Percentiles rank a stretch among this genome's conserved stretches.
phyloP scores from a whole-genome alignment of 2,888 invertebrate genomes.

The Leistus spinibarbis region DNA sequence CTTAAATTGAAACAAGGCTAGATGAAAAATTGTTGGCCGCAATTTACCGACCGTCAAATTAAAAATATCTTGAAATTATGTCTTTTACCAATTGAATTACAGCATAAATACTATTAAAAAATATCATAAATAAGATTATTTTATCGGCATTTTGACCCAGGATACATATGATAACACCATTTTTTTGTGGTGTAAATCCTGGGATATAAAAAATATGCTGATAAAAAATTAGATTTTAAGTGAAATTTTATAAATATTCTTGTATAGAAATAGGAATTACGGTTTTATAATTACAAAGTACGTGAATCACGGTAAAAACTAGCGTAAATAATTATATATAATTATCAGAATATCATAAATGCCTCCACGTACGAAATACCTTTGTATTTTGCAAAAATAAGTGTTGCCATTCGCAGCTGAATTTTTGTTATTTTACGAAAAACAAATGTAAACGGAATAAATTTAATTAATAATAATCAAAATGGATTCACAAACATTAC shows the following conservation, averaged over 20 bases:
- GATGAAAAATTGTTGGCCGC: not conserved
- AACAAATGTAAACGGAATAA: not conserved
- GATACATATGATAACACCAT: too few relatives aligned
- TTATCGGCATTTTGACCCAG: not conserved
- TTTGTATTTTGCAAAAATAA: not conserved
- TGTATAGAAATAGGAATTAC: not conserved
- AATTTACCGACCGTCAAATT: not conserved
- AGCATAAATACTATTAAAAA: not conserved
- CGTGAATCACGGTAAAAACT: not conserved
- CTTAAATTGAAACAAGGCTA: not conserved
- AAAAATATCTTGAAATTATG: not conserved
- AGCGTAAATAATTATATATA: not conserved
- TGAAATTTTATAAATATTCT: too few relatives aligned
- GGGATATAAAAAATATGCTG: too few relatives aligned
- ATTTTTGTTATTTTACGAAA: not conserved
- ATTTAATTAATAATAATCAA: not conserved
- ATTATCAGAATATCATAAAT: not conserved
- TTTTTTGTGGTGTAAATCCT: too few relatives aligned
- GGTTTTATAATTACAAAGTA: not conserved
- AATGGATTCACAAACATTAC: too few relatives aligned
- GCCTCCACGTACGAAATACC: not conserved
- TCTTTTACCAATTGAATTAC: not conserved
- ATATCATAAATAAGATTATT: not conserved
- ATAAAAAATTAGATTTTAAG: too few relatives aligned
- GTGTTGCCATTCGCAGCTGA: not conserved